These are phyloP conservation scores for Gallinago solitaria DNA, from an alignment of 2,797 vertebrate genomes.

Conservation along the genomic window DNA sequence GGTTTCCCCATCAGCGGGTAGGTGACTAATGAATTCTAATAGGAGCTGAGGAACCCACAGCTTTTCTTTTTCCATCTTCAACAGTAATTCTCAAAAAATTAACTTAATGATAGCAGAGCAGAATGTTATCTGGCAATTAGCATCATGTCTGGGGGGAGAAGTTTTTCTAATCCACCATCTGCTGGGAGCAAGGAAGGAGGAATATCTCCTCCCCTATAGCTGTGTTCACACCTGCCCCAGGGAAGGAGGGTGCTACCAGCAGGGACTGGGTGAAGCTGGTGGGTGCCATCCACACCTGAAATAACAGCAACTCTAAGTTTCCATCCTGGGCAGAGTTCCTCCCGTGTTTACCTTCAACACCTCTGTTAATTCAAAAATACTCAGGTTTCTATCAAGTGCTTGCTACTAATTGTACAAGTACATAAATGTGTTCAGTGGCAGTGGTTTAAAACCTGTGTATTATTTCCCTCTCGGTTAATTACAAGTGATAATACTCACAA, in stretches of 20 bases:
- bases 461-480: not conserved
- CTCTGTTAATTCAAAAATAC: not conserved
- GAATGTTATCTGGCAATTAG: not conserved
- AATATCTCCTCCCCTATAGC: not conserved
- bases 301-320: not conserved
- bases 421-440: not conserved
- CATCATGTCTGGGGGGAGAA: not conserved
- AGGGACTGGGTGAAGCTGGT: not conserved
- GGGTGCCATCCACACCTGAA: not conserved
- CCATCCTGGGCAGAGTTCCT: not conserved
- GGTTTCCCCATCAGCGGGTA: not conserved
- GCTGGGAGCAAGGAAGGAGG: not conserved
- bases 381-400: not conserved
- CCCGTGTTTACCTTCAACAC: not conserved
- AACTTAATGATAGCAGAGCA: not conserved
- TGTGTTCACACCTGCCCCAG: not conserved
- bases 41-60: not conserved
- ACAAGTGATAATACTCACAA: not conserved
- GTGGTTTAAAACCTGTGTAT: not conserved
- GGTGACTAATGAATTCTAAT: not conserved
- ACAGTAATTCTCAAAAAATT: not conserved
- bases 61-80: not conserved
- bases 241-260: not conserved
- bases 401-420: not conserved
- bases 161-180: slow-evolving; percentile 2